Evolutionary conservation across 1,140 invertebrate species (phyloP).

Genomic region (Drosophila ercepeae): DNA sequence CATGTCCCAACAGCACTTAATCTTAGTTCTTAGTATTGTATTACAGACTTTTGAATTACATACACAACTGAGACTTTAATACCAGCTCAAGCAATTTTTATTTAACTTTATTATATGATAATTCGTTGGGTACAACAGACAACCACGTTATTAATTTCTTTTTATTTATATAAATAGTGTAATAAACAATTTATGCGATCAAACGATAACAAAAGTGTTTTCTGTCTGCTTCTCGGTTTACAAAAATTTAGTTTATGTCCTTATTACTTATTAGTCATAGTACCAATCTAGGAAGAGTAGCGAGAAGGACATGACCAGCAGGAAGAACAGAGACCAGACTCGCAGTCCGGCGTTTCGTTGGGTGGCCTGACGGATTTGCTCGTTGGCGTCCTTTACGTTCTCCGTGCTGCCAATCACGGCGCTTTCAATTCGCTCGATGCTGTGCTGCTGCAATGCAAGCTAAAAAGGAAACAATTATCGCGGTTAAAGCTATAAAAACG

Average conservation of each 20-base stretch:
- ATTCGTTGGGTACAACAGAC: conserved; percentile 18
- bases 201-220: conserved; percentile 44
- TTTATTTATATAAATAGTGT: conserved; percentile 41
- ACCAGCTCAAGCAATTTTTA: conserved; percentile 23
- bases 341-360: conserved; percentile 97
- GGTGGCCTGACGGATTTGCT: conserved; percentile 97
- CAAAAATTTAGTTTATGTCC: conserved; percentile 12
- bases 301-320: conserved; percentile 97
- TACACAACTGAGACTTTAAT: conserved; percentile 7
- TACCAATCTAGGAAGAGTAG: conserved; percentile 99
- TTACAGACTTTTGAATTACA: conserved; percentile 4
- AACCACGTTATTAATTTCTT: conserved; percentile 3
- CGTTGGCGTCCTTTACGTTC: conserved; percentile 98
- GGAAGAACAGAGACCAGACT: conserved; percentile 97
- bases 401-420: conserved; percentile 96
- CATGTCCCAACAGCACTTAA: conserved; percentile 21
- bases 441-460: conserved; percentile 94
- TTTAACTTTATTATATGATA: conserved; percentile 6
- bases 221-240: conserved; percentile 3
- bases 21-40: neutral
- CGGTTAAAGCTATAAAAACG: neutral
- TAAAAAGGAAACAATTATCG: conserved; percentile 48
- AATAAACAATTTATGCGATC: conserved; percentile 45
- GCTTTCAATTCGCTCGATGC: conserved; percentile 94
- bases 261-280: conserved; percentile 90